A percentile compares a stretch with the other conserved stretches of the same genome.
phyloP scores from a whole-genome alignment of 2,888 invertebrate species.

The Nycteola revayana region DNA sequence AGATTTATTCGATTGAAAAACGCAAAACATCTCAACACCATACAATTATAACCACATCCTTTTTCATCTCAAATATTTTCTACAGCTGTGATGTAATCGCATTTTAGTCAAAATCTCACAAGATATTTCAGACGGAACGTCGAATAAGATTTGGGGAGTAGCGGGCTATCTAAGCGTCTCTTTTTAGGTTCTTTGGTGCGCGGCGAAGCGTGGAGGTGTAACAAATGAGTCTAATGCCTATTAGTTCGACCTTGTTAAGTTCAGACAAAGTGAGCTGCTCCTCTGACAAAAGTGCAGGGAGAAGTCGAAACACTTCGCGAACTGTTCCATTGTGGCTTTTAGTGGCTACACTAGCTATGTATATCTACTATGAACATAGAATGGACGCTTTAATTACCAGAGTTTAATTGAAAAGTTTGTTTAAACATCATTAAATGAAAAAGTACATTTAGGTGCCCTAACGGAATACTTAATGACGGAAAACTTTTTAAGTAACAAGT shows the following conservation, averaged over 20 bases:
- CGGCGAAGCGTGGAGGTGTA: slow-evolving; percentile 69
- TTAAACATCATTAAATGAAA: slow-evolving; percentile 3
- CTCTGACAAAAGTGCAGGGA: slow-evolving; percentile 53
- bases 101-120: slow-evolving; percentile 27
- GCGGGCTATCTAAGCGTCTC: slow-evolving; percentile 50
- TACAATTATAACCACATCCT: slow-evolving; percentile 8
- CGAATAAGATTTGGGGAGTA: slow-evolving; percentile 50
- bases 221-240: slow-evolving; percentile 73
- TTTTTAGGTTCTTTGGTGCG: slow-evolving; percentile 65
- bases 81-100: slow-evolving; percentile 17
- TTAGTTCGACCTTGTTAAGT: slow-evolving; percentile 75
- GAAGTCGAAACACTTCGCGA: slow-evolving; percentile 46
- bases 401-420: slow-evolving; percentile 10
- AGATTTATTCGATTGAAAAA: slow-evolving; percentile 38
- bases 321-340: slow-evolving; percentile 32
- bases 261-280: slow-evolving; percentile 65
- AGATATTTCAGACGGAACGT: slow-evolving; percentile 31
- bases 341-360: slow-evolving; percentile 6
- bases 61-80: no score
- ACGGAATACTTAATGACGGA: no score
- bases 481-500: no score
- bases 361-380: slow-evolving; percentile 13
- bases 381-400: slow-evolving; percentile 23
- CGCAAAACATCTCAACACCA: background rate
- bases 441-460: background rate